Conservation (phyloP, 2,888 invertebrate species). For the Eilema caniola region DNA sequence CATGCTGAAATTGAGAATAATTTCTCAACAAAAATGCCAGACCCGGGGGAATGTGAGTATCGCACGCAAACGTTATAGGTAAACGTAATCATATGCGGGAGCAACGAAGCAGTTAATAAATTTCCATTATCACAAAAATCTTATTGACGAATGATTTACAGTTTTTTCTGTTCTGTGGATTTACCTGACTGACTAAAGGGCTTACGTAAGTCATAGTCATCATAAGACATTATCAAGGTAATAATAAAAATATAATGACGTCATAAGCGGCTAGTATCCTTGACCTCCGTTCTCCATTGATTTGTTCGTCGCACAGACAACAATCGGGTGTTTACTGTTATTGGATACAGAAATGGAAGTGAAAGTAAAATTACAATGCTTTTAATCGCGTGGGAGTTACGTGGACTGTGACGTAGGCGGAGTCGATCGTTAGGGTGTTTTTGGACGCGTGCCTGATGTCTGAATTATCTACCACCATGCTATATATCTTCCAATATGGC, state of each 20-base stretch:
- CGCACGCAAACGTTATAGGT: neutral
- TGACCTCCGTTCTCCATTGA: slow-evolving; percentile 19
- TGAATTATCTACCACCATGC: neutral
- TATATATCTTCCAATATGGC: neutral
- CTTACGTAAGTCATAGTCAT: neutral
- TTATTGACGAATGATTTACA: neutral
- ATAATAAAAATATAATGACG: slow-evolving; percentile 9
- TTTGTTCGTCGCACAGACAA: slow-evolving; percentile 5
- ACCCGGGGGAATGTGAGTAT: neutral
- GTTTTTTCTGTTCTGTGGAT: no score
- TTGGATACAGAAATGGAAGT: slow-evolving; percentile 10
- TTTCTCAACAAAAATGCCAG: slow-evolving; percentile 4
- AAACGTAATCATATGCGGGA: neutral
- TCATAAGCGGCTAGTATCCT: slow-evolving; percentile 13
- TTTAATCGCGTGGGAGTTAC: slow-evolving; percentile 1
- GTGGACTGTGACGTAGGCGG: slow-evolving; percentile 10
- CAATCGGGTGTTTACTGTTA: slow-evolving; percentile 3
- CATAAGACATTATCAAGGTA: slow-evolving; percentile 2
- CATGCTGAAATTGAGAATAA: neutral
- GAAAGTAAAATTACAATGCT: slow-evolving; percentile 10
- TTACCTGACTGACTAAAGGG: neutral
- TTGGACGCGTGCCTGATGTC: slow-evolving; percentile 11
- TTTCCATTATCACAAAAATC: neutral
- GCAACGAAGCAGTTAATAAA: neutral
- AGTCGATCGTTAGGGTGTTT: slow-evolving; percentile 3